Evolutionary conservation across 2,797 vertebrate genomes (phyloP), one percentile per base, ranked within the genome.

Genomic region (Spinibarbus caldwelli): DNA sequence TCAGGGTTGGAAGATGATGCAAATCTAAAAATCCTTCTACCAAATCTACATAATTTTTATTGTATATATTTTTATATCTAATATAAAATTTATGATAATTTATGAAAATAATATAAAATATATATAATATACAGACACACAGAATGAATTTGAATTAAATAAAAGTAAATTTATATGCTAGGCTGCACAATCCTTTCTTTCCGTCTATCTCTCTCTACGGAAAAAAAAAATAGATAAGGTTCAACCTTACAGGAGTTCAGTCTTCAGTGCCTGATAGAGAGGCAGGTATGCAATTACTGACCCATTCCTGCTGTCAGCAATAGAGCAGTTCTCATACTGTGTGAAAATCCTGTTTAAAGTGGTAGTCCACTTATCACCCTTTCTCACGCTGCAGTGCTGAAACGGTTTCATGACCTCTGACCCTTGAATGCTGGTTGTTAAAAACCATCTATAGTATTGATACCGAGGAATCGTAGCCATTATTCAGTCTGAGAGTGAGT

Each of bases 211-310:
- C 36, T 43, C 21, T 34, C 36, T 9, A 72, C 12, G 34, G 38
- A 17, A 71, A 43, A 26, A 41, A 23, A n/a, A n/a, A n/a, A n/a
- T n/a, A 47, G 19, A 64, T 49, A 49, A 2, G 29, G 23, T 75
- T 75, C 10, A 77, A 47, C 34, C 21, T 31, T 31, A 64, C 80
- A 49, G 70, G 38, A 75, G 26, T 83, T 64, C 47, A 64, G 81
- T 15, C 54, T 83, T 47, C 54, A 75, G 8, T 36, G 49, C 23
- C 23, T 54, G 59, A 76, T 75, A 64, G 34, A 77, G 43, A 41
- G 59, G 41, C 59, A 76, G 45, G 59, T 75, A 75, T 73, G 70
- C 59, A 67, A 83, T 76, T 77, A 76, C 71, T 76, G 81, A 38
- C 31, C 59, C 72, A 52, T 83, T 66, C 82, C 59, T 75, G 41